Evolutionary conservation across 2,888 invertebrate species (phyloP).

Genomic region (Blastobasis adustella): DNA sequence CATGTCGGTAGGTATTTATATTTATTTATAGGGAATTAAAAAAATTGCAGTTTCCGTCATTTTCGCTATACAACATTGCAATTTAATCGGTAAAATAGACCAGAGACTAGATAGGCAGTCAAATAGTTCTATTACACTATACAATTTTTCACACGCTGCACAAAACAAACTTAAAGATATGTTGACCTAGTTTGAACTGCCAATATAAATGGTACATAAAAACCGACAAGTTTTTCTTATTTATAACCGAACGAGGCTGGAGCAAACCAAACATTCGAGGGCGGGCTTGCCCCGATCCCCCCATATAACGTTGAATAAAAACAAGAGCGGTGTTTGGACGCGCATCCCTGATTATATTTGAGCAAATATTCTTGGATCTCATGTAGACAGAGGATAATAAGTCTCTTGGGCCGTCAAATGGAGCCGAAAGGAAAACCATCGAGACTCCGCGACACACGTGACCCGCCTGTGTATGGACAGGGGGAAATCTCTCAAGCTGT

Average conservation of each 20-base stretch:
- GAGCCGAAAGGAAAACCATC: slow-evolving; percentile 66
- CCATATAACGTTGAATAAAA: slow-evolving; percentile 57
- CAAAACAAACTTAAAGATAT: too few relatives aligned
- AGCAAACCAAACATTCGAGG: slow-evolving; percentile 24
- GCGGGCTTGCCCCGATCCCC: slow-evolving; percentile 35
- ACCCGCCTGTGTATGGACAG: slow-evolving; percentile 50
- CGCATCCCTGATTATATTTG: slow-evolving; percentile 71
- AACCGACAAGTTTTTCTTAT: slow-evolving; percentile 44
- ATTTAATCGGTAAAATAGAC: too few relatives aligned
- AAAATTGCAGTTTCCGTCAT: too few relatives aligned
- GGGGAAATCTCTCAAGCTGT: slow-evolving; percentile 64
- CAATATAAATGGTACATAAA: too few relatives aligned
- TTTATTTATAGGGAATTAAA: too few relatives aligned
- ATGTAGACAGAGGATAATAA: slow-evolving; percentile 68
- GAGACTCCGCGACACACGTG: slow-evolving; percentile 56
- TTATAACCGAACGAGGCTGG: slow-evolving; percentile 37
- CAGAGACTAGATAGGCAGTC: too few relatives aligned
- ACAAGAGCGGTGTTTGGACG: slow-evolving; percentile 64
- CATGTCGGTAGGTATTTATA: too few relatives aligned
- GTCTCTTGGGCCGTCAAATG: slow-evolving; percentile 67
- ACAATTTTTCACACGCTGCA: too few relatives aligned
- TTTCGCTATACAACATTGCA: too few relatives aligned
- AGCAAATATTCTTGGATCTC: slow-evolving; percentile 61
- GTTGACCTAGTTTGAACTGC: too few relatives aligned
- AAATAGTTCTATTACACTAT: too few relatives aligned